Evolutionary conservation across 2,888 invertebrate genomes (phyloP), one percentile per base, ranked within the genome.

Genomic region (Caenorhabditis auriculariae): DNA sequence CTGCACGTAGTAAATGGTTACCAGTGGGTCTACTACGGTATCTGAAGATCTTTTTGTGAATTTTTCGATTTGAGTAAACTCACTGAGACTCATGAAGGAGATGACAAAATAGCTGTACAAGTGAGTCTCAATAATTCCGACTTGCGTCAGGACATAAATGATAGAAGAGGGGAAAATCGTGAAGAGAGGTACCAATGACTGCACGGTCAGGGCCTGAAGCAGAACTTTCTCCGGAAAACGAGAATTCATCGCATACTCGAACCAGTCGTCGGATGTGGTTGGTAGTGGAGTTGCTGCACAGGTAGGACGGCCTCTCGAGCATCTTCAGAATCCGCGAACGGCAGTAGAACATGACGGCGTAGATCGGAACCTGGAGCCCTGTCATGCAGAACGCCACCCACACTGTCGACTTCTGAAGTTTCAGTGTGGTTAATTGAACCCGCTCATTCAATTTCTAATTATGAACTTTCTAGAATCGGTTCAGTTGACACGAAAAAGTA

Each of bases 1-100:
- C 47, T 61, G 61, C 46, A 61, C 61, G 45, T 61, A 61, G 51
- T 61, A 61, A n/a, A 61, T 61, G 27, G 61, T 61, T n/a, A 61
- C 61, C 46, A 61, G 38, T 32, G 61, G 61, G 23, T 61, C 61
- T 17, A 61, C 54, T 2, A 51, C 51, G 23, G 61, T 50, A 44
- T 57, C 61, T 61, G 54, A 27, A 61, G 41, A 51, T 47, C 27
- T 51, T 27, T 50, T 49, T 39, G 32, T 26, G 12, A 9, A 15
- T 35, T 23, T 12, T 23, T n/a, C 5, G 26, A 23, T 4, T 24
- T 49, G 23, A 37, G 15, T 26, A 32, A 29, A 53, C 53, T 57
- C 19, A 61, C 61, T 61, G 21, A 61, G 41, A 50, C 61, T 61
- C 26, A 61, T 29, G 3, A 61, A 46, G 23, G 61, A 61, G 17